Percentiles rank a stretch among this genome's conserved stretches.
These are phyloP conservation scores for Antechinus flavipes DNA, from an alignment of 2,113 vertebrate species.

Conservation along the genomic window DNA sequence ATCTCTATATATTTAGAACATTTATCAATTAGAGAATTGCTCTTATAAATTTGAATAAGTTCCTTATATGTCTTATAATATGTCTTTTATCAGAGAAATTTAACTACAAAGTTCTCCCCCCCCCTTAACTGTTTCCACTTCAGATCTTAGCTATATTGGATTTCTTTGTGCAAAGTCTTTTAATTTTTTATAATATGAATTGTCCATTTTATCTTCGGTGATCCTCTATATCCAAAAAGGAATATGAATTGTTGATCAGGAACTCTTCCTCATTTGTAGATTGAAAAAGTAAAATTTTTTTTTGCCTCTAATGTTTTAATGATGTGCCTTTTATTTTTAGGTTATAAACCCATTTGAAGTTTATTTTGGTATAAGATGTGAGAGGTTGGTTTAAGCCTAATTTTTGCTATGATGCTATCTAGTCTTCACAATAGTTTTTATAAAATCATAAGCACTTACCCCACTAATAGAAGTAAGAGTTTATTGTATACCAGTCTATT, in stretches of 20 bases:
- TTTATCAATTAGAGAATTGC: neutral
- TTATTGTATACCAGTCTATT: neutral
- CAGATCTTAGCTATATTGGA: neutral
- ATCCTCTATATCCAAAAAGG: neutral
- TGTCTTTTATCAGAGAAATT: neutral
- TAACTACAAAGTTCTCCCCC: neutral
- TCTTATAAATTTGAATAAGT: neutral
- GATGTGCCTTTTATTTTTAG: neutral
- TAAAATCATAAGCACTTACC: neutral
- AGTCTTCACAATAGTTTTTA: neutral
- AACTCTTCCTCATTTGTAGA: neutral
- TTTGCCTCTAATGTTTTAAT: neutral
- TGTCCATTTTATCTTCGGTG: neutral
- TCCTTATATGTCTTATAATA: neutral
- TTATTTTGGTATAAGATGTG: neutral
- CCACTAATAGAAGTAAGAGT: neutral
- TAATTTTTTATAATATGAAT: neutral
- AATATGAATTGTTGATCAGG: neutral
- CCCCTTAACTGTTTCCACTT: neutral
- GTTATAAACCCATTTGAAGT: neutral
- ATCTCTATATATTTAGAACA: neutral
- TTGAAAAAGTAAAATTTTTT: neutral
- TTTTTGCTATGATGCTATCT: neutral
- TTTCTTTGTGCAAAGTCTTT: neutral
- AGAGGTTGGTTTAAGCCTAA: neutral